Percentiles rank a stretch among this genome's conserved stretches.
Conservation (phyloP, 2,888 invertebrate genomes). For the Chaetogeoica ovagalla region DNA sequence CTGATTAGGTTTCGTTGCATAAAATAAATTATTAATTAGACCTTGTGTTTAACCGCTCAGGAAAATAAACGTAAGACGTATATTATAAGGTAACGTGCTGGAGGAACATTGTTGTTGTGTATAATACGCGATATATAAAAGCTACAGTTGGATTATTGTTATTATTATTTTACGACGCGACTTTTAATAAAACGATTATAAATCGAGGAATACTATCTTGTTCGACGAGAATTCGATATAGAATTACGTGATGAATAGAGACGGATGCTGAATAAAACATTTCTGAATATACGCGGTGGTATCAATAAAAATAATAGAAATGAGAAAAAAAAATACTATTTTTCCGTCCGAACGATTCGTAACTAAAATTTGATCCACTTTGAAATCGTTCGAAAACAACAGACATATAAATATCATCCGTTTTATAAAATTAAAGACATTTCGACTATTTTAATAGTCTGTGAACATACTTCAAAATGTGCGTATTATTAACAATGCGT, state of each 20-base stretch:
- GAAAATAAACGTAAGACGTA: constrained; percentile 13
- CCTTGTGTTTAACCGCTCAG: not conserved
- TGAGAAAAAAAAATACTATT: not conserved
- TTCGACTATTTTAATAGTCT: constrained; percentile 11
- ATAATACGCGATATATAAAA: not conserved
- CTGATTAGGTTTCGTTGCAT: constrained; percentile 35
- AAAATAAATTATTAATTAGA: constrained; percentile 50
- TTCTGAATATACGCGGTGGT: not conserved
- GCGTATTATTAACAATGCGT: constrained; percentile 18
- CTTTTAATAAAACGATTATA: constrained; percentile 14
- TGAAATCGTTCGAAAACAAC: constrained; percentile 24
- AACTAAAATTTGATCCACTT: constrained; percentile 21
- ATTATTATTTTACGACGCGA: not conserved
- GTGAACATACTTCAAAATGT: not conserved
- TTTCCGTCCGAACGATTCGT: constrained; percentile 18
- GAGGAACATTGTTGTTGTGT: not conserved
- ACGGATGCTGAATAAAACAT: constrained; percentile 17
- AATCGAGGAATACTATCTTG: not conserved
- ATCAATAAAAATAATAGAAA: not conserved
- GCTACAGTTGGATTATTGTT: not conserved
- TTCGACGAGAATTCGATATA: constrained; percentile 1
- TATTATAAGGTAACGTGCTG: constrained; percentile 24
- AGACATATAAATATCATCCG: constrained; percentile 27
- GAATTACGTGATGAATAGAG: not conserved
- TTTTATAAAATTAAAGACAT: constrained; percentile 18